Conservation (phyloP, 2,113 vertebrate species). For the Ameiurus melas region DNA sequence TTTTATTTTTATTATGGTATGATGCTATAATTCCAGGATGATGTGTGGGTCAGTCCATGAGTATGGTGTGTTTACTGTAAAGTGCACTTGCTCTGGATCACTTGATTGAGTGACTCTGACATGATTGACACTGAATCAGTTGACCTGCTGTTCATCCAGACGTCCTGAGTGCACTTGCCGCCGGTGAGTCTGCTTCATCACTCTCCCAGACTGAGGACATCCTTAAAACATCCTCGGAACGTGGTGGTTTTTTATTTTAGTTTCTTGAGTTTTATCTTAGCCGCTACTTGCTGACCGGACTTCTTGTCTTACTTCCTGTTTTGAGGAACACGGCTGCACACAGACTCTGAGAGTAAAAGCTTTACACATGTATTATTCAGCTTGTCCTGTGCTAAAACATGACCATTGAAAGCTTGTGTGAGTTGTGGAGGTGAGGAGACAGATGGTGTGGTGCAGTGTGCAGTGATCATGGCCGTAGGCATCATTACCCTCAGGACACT, state of each 20-base stretch:
- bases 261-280: neutral
- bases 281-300: neutral
- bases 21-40: neutral
- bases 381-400: neutral
- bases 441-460: conserved; percentile 10
- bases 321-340: neutral
- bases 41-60: neutral
- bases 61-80: neutral
- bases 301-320: neutral
- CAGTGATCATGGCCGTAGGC: neutral
- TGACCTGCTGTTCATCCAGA: neutral
- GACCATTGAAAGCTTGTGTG: neutral
- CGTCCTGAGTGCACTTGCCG: neutral
- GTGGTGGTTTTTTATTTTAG: neutral
- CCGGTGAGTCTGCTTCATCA: neutral
- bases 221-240: neutral
- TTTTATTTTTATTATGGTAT: neutral
- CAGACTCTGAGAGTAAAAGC: neutral
- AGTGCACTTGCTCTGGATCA: neutral
- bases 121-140: neutral
- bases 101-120: neutral
- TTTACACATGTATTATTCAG: neutral
- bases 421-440: conserved; percentile 2
- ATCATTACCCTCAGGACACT: conserved; percentile 10
- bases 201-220: neutral